Evolutionary conservation across 2,888 invertebrate species (phyloP).

Genomic region (Anorthoa munda): DNA sequence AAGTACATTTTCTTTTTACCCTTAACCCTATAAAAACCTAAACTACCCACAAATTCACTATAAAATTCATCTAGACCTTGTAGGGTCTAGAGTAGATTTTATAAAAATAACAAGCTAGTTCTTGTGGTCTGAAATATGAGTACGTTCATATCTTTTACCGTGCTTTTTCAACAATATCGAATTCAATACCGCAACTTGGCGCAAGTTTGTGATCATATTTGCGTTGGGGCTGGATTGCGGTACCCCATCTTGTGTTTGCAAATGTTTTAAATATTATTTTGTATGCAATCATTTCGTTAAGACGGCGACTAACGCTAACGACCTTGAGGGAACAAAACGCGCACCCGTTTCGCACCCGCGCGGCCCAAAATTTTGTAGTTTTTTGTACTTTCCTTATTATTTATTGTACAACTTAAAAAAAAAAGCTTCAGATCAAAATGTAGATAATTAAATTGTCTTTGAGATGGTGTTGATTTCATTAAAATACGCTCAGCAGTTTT

Average conservation of each 20-base stretch:
- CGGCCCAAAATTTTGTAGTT: too few relatives aligned
- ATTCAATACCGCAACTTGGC: conserved; percentile 34
- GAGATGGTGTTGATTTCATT: too few relatives aligned
- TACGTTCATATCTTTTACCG: conserved; percentile 39
- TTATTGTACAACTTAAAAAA: too few relatives aligned
- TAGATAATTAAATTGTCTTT: too few relatives aligned
- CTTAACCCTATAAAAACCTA: not conserved
- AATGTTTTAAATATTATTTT: conserved; percentile 10
- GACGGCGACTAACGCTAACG: too few relatives aligned
- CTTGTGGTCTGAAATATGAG: conserved; percentile 24
- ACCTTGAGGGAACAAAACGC: too few relatives aligned
- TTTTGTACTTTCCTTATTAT: too few relatives aligned
- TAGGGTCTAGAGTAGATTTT: conserved; percentile 3
- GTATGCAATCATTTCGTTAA: not conserved
- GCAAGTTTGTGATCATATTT: conserved; percentile 37
- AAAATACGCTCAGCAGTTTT: too few relatives aligned
- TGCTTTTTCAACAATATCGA: conserved; percentile 37
- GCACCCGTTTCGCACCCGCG: too few relatives aligned
- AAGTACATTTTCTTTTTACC: not conserved
- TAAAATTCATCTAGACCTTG: not conserved
- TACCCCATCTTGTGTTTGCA: not conserved
- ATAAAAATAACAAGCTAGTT: conserved; percentile 22
- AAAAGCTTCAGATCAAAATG: too few relatives aligned
- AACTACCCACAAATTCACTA: not conserved
- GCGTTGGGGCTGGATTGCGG: conserved; percentile 13